A percentile compares a stretch with the other conserved stretches of the same genome.
These are phyloP conservation scores for Hedya salicella DNA, from an alignment of 2,888 invertebrate genomes.

Conservation along the genomic window DNA sequence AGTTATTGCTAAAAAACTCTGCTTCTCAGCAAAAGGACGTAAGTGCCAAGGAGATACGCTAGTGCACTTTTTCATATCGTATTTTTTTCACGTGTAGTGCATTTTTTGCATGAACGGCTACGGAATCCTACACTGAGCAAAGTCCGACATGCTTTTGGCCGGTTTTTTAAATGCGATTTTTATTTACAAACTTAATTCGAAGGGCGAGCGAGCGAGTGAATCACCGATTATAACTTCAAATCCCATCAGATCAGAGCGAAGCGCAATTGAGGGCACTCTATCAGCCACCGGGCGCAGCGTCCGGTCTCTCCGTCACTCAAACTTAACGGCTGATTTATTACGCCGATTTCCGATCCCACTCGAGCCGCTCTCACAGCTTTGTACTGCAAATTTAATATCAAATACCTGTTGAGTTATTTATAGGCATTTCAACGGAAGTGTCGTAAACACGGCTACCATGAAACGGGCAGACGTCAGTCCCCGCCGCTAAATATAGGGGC, in stretches of 20 bases:
- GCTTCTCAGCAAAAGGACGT: too few relatives aligned
- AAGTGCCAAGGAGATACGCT: too few relatives aligned
- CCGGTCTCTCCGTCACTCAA: constrained; percentile 65
- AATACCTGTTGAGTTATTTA: constrained; percentile 43
- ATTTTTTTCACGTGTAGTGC: too few relatives aligned
- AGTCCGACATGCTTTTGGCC: too few relatives aligned
- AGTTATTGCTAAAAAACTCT: too few relatives aligned
- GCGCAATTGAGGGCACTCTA: constrained; percentile 49
- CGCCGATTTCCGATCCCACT: constrained; percentile 64
- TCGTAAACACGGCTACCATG: constrained; percentile 46
- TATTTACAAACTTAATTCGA: constrained; percentile 20
- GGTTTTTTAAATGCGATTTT: not conserved
- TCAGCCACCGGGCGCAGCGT: constrained; percentile 52
- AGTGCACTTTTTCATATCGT: too few relatives aligned
- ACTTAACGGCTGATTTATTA: constrained; percentile 64
- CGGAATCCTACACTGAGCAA: too few relatives aligned
- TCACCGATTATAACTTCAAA: constrained; percentile 35
- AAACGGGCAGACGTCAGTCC: constrained; percentile 43
- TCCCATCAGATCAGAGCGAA: constrained; percentile 33
- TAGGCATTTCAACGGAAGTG: constrained; percentile 50
- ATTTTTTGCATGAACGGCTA: too few relatives aligned
- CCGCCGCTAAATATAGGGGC: constrained; percentile 45
- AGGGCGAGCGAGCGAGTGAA: constrained; percentile 14
- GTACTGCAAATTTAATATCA: constrained; percentile 46
- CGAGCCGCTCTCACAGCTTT: constrained; percentile 48